A percentile compares a stretch with the other conserved stretches of the same genome.
Conservation (phyloP, 2,113 vertebrate species). For the Lophochroa leadbeateri region DNA sequence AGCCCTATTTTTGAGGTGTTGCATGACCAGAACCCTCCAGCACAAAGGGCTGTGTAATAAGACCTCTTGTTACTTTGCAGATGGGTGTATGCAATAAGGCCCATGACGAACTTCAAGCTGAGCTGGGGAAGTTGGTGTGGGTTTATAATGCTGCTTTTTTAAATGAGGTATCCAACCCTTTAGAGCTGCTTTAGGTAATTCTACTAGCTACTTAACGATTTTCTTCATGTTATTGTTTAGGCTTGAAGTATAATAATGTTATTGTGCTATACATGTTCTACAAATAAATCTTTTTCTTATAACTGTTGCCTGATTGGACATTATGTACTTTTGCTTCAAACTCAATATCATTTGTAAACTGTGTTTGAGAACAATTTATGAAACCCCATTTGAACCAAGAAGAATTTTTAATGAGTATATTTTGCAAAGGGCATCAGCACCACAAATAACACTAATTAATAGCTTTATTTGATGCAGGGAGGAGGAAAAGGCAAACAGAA, state of each 20-base stretch:
- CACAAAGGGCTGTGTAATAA: not conserved
- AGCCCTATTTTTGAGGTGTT: not conserved
- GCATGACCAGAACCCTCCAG: not conserved
- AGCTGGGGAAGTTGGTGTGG: not conserved
- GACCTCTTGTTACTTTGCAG: not conserved
- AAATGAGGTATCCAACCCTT: not conserved
- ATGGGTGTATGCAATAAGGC: not conserved
- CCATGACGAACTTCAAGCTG: not conserved
- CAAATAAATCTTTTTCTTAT: conserved; percentile 16
- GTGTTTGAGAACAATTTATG: conserved; percentile 30
- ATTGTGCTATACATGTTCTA: not conserved
- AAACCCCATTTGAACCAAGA: conserved; percentile 36
- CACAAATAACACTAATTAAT: conserved; percentile 25
- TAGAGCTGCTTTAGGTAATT: not conserved
- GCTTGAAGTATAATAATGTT: conserved; percentile 6
- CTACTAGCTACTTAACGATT: not conserved
- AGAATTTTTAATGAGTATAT: conserved; percentile 37
- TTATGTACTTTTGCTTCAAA: conserved; percentile 29
- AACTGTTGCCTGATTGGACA: conserved; percentile 16
- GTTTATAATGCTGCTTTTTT: not conserved
- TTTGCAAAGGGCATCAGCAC: conserved; percentile 31
- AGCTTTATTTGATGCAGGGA: not conserved
- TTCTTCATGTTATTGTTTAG: conserved; percentile 7
- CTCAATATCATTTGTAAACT: conserved; percentile 7
- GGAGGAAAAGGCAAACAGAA: conserved; percentile 4